Conservation (phyloP, 2,888 invertebrate species). For the Chymomyza caudatula region DNA sequence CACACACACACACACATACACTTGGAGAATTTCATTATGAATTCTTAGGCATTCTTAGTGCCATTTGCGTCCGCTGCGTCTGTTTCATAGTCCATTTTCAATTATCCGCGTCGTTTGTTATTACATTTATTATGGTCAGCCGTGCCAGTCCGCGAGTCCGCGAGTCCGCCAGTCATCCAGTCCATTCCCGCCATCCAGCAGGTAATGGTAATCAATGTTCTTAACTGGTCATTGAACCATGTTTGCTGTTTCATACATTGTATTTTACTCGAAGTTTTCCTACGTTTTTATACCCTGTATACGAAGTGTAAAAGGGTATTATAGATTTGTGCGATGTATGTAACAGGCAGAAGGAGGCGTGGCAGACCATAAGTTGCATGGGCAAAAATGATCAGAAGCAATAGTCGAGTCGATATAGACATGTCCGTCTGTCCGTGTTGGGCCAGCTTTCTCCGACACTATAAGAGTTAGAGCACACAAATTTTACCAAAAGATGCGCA, state of each 20-base stretch:
- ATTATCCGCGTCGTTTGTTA: slow-evolving; percentile 71
- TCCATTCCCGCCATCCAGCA: slow-evolving; percentile 26
- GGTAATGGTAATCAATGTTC: slow-evolving; percentile 63
- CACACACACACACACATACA: too few relatives aligned
- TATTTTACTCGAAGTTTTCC: slow-evolving; percentile 26
- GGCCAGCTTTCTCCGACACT: too few relatives aligned
- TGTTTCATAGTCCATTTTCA: slow-evolving; percentile 68
- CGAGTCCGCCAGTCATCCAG: not conserved
- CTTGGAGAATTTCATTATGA: slow-evolving; percentile 59
- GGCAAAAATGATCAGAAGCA: too few relatives aligned
- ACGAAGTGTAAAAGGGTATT: too few relatives aligned
- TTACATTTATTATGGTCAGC: slow-evolving; percentile 65
- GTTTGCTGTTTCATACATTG: slow-evolving; percentile 38
- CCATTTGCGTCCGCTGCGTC: slow-evolving; percentile 23
- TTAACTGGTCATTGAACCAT: slow-evolving; percentile 71
- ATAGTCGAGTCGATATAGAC: too few relatives aligned
- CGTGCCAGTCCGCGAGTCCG: not conserved
- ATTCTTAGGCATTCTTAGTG: slow-evolving; percentile 50
- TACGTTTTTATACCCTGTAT: too few relatives aligned
- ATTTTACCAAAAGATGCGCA: too few relatives aligned
- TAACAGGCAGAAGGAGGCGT: too few relatives aligned
- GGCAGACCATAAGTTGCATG: too few relatives aligned
- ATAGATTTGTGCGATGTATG: too few relatives aligned
- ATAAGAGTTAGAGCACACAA: too few relatives aligned
- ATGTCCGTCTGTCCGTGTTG: too few relatives aligned